These are phyloP conservation scores for Syngnathus acus DNA, from an alignment of 2,797 vertebrate species.

Conservation along the genomic window DNA sequence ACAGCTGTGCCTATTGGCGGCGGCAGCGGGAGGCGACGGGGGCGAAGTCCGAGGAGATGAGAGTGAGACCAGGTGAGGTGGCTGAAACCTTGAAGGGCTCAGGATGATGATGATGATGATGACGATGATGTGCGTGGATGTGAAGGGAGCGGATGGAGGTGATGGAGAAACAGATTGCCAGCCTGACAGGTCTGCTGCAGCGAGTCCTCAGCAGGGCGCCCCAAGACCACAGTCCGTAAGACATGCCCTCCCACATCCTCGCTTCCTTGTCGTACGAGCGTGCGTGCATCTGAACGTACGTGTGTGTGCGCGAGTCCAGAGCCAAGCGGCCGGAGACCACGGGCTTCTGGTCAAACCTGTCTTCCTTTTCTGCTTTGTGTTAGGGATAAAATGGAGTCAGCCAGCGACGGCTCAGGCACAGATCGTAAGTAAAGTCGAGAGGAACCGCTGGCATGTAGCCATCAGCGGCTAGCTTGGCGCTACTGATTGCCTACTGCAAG, in stretches of 20 bases:
- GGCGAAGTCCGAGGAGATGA: constrained; percentile 72
- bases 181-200: constrained; percentile 92
- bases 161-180: constrained; percentile 98
- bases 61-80: constrained; percentile 81
- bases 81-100: no score
- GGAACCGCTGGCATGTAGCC: background rate
- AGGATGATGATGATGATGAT: background rate
- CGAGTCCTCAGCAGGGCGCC: constrained; percentile 86
- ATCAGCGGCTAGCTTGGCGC: no score
- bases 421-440: constrained; percentile 65
- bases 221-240: constrained; percentile 80
- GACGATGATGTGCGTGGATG: background rate
- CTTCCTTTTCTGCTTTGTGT: constrained; percentile 1
- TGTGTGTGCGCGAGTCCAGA: no score
- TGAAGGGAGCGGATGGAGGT: constrained; percentile 93
- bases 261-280: background rate
- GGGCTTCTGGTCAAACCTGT: no score
- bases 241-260: background rate
- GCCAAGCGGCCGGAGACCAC: no score
- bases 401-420: constrained; percentile 82
- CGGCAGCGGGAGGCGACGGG: constrained; percentile 56
- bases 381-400: constrained; percentile 90
- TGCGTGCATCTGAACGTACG: no score
- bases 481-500: background rate
- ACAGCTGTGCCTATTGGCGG: constrained; percentile 81